Base-by-base conservation (phyloP, 2,113 vertebrate species). In the Sinosuthora webbiana region DNA sequence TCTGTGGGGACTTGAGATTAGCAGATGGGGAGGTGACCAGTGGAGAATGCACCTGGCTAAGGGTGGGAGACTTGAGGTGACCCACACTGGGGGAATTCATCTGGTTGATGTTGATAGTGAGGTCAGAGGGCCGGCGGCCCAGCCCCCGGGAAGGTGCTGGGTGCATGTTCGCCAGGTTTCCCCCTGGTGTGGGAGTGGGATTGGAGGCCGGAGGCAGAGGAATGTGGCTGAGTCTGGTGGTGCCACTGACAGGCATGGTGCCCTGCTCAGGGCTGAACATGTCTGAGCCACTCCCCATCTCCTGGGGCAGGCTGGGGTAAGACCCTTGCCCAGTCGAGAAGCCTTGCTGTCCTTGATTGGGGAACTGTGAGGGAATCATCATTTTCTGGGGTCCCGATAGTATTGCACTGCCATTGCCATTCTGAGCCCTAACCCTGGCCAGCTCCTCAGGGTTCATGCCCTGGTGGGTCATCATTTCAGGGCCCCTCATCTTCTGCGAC, bases 1-100 rank as follows among this genome's bases (percentile, higher is more conserved):
- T 98, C 97, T 99, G 99, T 4, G 99, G 99, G 6, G 99, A 99
- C 97, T 99, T 99, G 87, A 99, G 98, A 93, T 98, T 98, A 94
- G 98, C 98, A 13, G 99, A 99, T 15, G 99, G 99, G 5, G 99
- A 99, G 30, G 98, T 98, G 91, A 99, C 98, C 80, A 99, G 97
- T 4, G 99, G 99, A 1, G 99, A 99, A 73, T 99, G 98, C 90
- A 98, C 98, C 93, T 99, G 99, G 95, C 98, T 98, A 85, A 99
- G 97, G 14, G 98, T 99, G 17, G 99, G 99, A 13, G 99, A 99
- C 93, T 99, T 99, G 83, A 99, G 98, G 82, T 99, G 99, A 55
- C 98, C 98, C 97, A 99, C 98, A 69, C 98, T 97, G 4, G 99
- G 99, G 4, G 99, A 99, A 89, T 97, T 98, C 98, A 99, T 98